Conservation (phyloP, 2,888 invertebrate genomes). For the Sinohyriopsis cumingii region DNA sequence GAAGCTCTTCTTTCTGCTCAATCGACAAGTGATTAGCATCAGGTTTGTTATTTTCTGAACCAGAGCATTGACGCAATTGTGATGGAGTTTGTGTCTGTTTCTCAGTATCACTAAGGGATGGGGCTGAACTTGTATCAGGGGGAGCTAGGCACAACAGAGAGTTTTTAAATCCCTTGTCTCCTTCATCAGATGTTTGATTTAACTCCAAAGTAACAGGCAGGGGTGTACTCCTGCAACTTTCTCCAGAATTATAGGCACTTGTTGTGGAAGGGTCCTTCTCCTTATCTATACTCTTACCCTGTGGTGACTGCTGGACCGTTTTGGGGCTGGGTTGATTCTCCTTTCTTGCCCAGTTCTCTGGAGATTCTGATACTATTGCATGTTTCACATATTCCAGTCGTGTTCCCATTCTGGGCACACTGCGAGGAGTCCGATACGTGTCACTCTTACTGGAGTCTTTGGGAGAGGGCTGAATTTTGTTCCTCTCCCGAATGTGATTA, state of each 20-base stretch:
- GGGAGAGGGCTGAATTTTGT: slow-evolving; percentile 27
- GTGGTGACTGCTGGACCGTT: slow-evolving; percentile 34
- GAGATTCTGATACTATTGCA: slow-evolving; percentile 47
- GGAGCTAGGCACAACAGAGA: slow-evolving; percentile 66
- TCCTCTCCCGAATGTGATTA: slow-evolving; percentile 62
- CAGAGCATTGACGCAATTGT: slow-evolving; percentile 54
- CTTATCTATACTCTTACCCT: slow-evolving; percentile 35
- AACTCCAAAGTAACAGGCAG: slow-evolving; percentile 62
- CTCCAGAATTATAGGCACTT: slow-evolving; percentile 82
- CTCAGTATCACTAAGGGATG: slow-evolving; percentile 65
- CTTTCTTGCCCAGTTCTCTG: slow-evolving; percentile 44
- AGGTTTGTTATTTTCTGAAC: slow-evolving; percentile 48
- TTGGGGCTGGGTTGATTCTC: slow-evolving; percentile 42
- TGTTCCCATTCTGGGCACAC: slow-evolving; percentile 70
- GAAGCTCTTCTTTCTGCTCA: background rate
- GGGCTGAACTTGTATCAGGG: slow-evolving; percentile 28
- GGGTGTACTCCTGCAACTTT: slow-evolving; percentile 80
- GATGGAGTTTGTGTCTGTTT: slow-evolving; percentile 67
- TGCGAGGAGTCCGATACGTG: slow-evolving; percentile 56
- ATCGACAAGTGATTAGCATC: background rate
- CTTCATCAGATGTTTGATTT: slow-evolving; percentile 60
- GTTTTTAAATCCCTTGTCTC: slow-evolving; percentile 60
- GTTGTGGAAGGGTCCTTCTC: slow-evolving; percentile 76
- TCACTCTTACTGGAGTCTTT: slow-evolving; percentile 73
- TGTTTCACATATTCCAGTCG: slow-evolving; percentile 64